Conservation (phyloP, 2,888 invertebrate species). For the Drosophila neotestacea region DNA sequence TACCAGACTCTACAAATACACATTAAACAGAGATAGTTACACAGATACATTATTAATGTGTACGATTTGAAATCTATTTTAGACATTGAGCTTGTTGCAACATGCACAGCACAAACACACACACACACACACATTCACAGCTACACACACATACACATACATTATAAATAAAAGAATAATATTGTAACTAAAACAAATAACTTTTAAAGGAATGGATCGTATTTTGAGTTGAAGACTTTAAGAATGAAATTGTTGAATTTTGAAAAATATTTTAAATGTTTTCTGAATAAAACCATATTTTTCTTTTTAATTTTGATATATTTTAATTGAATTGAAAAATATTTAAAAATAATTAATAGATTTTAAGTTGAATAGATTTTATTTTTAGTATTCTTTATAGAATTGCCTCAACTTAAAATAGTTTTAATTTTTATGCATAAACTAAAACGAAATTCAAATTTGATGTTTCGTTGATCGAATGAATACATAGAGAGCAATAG, state of each 20-base stretch:
- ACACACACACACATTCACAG: conserved; percentile 35
- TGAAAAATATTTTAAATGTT: background rate
- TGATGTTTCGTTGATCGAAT: conserved; percentile 1
- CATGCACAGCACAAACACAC: conserved; percentile 72
- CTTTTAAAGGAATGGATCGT: background rate
- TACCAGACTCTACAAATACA: conserved; percentile 29
- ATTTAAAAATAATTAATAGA: background rate
- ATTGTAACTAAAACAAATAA: background rate
- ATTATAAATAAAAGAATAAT: background rate
- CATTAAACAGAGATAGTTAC: conserved; percentile 4
- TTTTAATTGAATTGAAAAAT: background rate
- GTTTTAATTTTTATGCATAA: background rate
- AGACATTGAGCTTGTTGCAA: conserved; percentile 75
- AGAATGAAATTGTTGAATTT: background rate
- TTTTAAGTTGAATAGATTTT: too few relatives aligned
- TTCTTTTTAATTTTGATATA: background rate
- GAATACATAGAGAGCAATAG: conserved; percentile 32
- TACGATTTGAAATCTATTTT: conserved; percentile 26
- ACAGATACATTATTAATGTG: conserved; percentile 25
- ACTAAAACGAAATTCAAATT: conserved; percentile 2
- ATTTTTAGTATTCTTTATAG: background rate
- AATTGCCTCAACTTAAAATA: background rate
- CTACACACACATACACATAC: conserved; percentile 16
- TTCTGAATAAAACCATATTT: background rate
- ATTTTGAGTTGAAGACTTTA: background rate